Base-by-base conservation (phyloP, 1,140 invertebrate genomes). In the Calosoma granatense region DNA sequence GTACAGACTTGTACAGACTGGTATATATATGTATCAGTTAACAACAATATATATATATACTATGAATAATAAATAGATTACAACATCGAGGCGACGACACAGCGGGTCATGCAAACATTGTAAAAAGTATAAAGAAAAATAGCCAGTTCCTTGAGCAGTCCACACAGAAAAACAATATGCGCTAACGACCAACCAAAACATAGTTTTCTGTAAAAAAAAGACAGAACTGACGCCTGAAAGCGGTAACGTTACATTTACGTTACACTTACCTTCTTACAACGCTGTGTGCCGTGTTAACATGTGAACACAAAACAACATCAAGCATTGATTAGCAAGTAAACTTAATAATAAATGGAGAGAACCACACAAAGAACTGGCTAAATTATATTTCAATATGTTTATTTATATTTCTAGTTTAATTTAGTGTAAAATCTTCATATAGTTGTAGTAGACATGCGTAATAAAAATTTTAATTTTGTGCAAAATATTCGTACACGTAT, bases 121-220 rank as follows among this genome's bases (percentile, higher is more conserved):
- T 12, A 36, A 36, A 36, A n/a, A n/a, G n/a, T n/a, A 36, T 36
- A 36, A 36, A 36, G n/a, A 9, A 47, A 47, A 47, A 47, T 47
- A 47, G 41, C 41, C 41, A 47, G 41, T 47, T 47, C 41, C 17
- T 47, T 47, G 41, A 17, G 41, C 41, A 47, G 15, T 47, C 6
- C 4, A 30, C 14, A 30, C 14, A n/a, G 26, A 4, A 47, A 47
- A 47, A 47, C 17, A 47, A 47, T 12, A 47, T 11, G 3, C 9
- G 41, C 41, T 12, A 36, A 36, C n/a, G n/a, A n/a, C n/a, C 26
- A 36, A 36, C 26, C n/a, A 36, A 36, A 36, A 36, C n/a, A 36
- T 9, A 36, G 6, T 36, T 36, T 36, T 9, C 26, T 9, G n/a
- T n/a, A 36, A 9, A 9, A 9, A 36, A 36, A 36, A 9, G 26